These are phyloP conservation scores for Rousettus madagascariensis DNA, from an alignment of 2,797 vertebrate species.

Conservation along the genomic window DNA sequence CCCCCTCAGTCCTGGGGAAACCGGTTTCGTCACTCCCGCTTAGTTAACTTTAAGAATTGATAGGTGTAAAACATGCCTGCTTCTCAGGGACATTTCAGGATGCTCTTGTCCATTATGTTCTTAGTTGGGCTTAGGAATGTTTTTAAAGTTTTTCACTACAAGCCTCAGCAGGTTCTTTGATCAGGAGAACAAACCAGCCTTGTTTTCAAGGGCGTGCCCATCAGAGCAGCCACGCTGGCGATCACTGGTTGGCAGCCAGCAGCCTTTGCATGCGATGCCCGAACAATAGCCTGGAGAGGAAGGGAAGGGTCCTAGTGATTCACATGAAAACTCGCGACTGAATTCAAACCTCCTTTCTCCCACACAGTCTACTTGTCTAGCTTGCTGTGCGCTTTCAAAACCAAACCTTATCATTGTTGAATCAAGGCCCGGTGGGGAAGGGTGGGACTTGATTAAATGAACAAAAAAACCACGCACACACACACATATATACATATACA, in stretches of 20 bases:
- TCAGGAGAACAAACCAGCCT: slow-evolving; percentile 19
- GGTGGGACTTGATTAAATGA: too few relatives aligned
- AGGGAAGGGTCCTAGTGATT: slow-evolving; percentile 49
- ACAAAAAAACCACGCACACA: too few relatives aligned
- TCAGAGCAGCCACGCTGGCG: not conserved
- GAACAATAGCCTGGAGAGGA: not conserved
- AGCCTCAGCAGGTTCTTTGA: slow-evolving; percentile 56
- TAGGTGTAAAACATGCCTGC: not conserved
- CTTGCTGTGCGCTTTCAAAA: not conserved
- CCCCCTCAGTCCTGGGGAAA: not conserved
- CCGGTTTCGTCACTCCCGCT: too few relatives aligned
- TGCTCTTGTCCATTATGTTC: not conserved
- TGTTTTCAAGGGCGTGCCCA: slow-evolving; percentile 65
- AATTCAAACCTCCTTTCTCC: not conserved
- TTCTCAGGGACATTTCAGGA: not conserved
- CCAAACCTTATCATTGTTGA: not conserved
- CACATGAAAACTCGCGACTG: not conserved
- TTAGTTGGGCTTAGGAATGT: not conserved
- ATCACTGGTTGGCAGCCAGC: slow-evolving; percentile 10
- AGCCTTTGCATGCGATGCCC: not conserved
- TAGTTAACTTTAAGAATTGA: not conserved
- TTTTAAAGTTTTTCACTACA: not conserved
- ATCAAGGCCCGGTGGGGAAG: not conserved
- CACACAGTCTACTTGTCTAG: not conserved
- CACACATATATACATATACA: too few relatives aligned